Evolutionary conservation across 2,113 vertebrate species (phyloP).

Genomic region (Dasyurus viverrinus): DNA sequence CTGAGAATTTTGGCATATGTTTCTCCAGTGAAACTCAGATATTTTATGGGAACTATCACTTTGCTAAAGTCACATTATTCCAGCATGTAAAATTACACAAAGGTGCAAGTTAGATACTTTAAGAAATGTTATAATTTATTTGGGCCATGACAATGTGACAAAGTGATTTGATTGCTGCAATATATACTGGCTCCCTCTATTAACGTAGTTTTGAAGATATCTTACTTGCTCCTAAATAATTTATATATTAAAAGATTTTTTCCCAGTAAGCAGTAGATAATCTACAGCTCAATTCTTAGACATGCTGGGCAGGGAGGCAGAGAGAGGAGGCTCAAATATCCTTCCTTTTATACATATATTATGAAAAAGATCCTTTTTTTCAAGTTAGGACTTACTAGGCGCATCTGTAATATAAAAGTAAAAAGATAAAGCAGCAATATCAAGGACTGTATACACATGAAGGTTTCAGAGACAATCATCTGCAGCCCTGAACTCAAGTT

Average conservation of each 20-base stretch:
- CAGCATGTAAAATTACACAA: background rate
- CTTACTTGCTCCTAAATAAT: background rate
- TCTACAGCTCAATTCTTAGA: background rate
- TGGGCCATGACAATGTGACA: background rate
- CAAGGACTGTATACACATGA: background rate
- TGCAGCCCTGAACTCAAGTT: rapidly evolving
- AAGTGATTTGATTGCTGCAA: background rate
- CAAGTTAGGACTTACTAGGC: background rate
- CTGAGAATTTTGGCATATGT: background rate
- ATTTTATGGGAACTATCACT: background rate
- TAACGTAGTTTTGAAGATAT: background rate
- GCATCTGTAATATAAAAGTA: background rate
- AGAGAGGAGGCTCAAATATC: background rate
- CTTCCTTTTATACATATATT: background rate
- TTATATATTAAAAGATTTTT: background rate
- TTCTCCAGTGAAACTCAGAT: background rate
- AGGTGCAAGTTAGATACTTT: background rate
- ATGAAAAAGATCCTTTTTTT: background rate
- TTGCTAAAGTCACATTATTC: background rate
- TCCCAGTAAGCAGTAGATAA: background rate
- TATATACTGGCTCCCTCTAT: background rate
- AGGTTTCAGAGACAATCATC: background rate
- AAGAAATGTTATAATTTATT: background rate
- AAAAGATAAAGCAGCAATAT: background rate
- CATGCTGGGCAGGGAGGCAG: background rate